Evolutionary conservation across 64 coral and sea anemone species (phyloP), one percentile per base, ranked within the genome.

Genomic region (Montipora capricornis): DNA sequence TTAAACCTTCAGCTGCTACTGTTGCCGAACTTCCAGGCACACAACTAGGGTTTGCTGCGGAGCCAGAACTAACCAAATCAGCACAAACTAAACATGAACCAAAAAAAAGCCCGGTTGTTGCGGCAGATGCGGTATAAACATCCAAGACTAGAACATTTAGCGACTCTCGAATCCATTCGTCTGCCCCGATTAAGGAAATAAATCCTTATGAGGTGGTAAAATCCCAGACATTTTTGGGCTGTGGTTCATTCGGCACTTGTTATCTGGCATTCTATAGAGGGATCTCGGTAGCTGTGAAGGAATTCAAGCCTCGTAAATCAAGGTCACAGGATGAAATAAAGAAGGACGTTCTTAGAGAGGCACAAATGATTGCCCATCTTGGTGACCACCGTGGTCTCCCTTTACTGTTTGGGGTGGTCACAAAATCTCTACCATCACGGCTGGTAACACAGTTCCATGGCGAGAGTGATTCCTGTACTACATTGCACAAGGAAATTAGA

Each of bases 381-480:
- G 80, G 71, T 47, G 90, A 92, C 70, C 90, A 85, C 52, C 69
- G 47, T 49, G 81, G 90, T 15, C 74, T 92, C 5, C 80, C 90
- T 76, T 74, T 85, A 9, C 75, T 92, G 81, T 86, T 92, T 85
- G 90, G 81, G 17, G 90, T 82, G 2, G 76, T 74, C 5, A 92
- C 90, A 6, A 75, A 59, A 58, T 15, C 8, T 47, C 47, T 53
- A 26, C 81, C 80, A 14, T 55, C 73, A 46, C 48, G 69, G 15
- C 71, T 92, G 61, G 86, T 92, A 10, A 85, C 80, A 5, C 90
- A 92, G 17, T 92, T 92, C 76, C 81, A 92, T 60, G 80, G 90
- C 6, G 55, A 84, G 20, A 49, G 51, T 11, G 20, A 51, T 19
- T 59, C 74, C 13, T 74, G 90, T 37, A 3, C 82, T 20, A 29